phyloP scores from a whole-genome alignment of 2,797 vertebrate genomes.

The Lacerta viridis region DNA sequence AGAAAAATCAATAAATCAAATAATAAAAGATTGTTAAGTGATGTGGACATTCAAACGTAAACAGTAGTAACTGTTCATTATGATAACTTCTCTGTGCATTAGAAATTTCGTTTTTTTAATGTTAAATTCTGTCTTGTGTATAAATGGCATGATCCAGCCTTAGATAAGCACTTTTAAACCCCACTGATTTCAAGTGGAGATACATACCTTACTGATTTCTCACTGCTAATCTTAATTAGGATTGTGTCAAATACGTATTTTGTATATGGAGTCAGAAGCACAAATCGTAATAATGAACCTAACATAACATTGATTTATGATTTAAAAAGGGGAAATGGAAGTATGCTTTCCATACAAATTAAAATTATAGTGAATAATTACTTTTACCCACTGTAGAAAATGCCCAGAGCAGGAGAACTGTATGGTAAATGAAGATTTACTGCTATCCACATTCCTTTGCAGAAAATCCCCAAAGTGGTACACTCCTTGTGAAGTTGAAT shows the following conservation, averaged over 20 bases:
- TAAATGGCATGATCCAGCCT: slow-evolving; percentile 15
- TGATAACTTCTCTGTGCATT: slow-evolving; percentile 29
- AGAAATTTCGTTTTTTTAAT: slow-evolving; percentile 56
- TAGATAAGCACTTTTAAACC: slow-evolving; percentile 1
- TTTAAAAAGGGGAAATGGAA: neutral
- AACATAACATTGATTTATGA: slow-evolving; percentile 35
- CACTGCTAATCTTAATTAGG: slow-evolving; percentile 23
- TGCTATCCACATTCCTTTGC: slow-evolving; percentile 44
- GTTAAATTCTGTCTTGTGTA: slow-evolving; percentile 54
- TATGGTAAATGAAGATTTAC: slow-evolving; percentile 43
- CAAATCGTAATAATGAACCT: slow-evolving; percentile 39
- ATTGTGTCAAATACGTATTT: neutral
- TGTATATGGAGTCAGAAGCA: slow-evolving; percentile 59
- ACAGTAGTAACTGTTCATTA: slow-evolving; percentile 35
- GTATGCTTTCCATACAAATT: slow-evolving; percentile 4
- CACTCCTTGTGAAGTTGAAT: slow-evolving; percentile 24
- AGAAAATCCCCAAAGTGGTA: slow-evolving; percentile 53
- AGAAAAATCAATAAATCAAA: slow-evolving; percentile 11
- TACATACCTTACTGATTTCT: slow-evolving; percentile 34
- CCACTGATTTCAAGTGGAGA: slow-evolving; percentile 1
- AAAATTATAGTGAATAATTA: slow-evolving; percentile 38
- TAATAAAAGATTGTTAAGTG: slow-evolving; percentile 20
- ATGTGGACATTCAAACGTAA: slow-evolving; percentile 44
- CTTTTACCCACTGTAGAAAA: slow-evolving; percentile 39
- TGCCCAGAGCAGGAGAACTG: slow-evolving; percentile 37